These are phyloP conservation scores for Lutjanus argentimaculatus DNA, from an alignment of 2,797 vertebrate species.

Conservation along the genomic window DNA sequence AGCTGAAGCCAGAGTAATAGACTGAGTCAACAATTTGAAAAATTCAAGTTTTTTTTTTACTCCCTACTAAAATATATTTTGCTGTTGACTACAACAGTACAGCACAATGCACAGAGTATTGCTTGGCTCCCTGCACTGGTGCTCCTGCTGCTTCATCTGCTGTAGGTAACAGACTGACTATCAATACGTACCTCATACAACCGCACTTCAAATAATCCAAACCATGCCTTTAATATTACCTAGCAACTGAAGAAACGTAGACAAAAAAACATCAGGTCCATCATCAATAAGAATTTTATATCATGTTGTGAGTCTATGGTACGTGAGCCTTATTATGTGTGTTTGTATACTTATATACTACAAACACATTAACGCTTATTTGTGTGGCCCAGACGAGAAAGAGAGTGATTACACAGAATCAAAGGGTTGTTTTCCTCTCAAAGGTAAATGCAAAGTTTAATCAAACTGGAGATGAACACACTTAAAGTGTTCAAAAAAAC, in stretches of 20 bases:
- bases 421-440: constrained; percentile 15
- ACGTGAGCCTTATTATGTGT: background rate
- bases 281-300: background rate
- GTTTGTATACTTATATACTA: background rate
- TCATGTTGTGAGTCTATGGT: background rate
- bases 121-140: no score
- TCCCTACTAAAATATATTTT: no score
- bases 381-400: background rate
- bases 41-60: no score
- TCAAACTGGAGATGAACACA: constrained; percentile 2
- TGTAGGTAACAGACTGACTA: no score
- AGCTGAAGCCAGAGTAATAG: no score
- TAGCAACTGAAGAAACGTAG: background rate
- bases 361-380: background rate
- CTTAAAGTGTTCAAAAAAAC: background rate
- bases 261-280: background rate
- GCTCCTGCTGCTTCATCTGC: no score
- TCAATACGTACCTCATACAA: no score
- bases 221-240: background rate
- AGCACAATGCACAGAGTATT: no score
- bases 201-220: no score
- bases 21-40: no score
- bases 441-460: background rate
- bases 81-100: no score
- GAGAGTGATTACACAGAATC: constrained; percentile 1